Conservation (phyloP, 2,888 invertebrate species). For the Harmothoe impar region DNA sequence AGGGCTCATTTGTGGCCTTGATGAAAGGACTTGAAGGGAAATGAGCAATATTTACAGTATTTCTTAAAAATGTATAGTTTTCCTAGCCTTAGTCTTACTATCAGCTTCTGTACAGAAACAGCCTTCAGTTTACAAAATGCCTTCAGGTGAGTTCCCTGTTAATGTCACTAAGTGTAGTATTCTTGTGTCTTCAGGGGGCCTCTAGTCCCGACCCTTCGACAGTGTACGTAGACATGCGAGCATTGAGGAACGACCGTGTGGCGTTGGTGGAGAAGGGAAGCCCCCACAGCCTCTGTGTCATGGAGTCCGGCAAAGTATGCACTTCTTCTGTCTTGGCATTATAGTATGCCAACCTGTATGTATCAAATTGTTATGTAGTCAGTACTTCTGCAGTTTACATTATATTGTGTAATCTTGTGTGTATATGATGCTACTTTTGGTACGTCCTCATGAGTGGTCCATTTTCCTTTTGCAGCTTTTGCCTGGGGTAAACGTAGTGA, state of each 20-base stretch:
- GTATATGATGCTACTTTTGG: too few relatives aligned
- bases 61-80: too few relatives aligned
- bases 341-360: too few relatives aligned
- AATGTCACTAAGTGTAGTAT: background rate
- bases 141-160: background rate
- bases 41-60: too few relatives aligned
- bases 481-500: slow-evolving; percentile 99
- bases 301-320: slow-evolving; percentile 95
- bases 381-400: too few relatives aligned
- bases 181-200: slow-evolving; percentile 85
- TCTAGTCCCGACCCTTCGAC: slow-evolving; percentile 97
- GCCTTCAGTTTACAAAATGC: too few relatives aligned
- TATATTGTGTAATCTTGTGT: too few relatives aligned
- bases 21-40: background rate
- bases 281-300: slow-evolving; percentile 97
- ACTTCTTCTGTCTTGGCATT: too few relatives aligned
- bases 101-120: too few relatives aligned
- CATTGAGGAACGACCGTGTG: slow-evolving; percentile 98
- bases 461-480: background rate
- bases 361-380: too few relatives aligned
- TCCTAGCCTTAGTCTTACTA: too few relatives aligned
- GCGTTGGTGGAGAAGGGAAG: slow-evolving; percentile 98
- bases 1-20: background rate
- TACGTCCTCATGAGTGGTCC: background rate
- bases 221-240: slow-evolving; percentile 97